phyloP scores from a whole-genome alignment of 2,888 invertebrate species.

The Tanypteryx hageni region DNA sequence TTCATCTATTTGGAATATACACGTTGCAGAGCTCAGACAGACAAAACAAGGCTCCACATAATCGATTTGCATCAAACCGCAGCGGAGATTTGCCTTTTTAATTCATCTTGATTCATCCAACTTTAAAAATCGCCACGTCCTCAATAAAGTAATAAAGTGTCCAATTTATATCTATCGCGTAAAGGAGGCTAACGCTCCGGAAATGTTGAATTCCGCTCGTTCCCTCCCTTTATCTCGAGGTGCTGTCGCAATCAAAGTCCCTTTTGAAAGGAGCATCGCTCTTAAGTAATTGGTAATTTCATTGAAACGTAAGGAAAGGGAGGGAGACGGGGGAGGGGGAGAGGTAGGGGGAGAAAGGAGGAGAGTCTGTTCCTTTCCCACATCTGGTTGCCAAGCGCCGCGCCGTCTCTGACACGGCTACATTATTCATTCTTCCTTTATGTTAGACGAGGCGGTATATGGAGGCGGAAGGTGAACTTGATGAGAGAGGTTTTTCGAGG shows the following conservation, averaged over 20 bases:
- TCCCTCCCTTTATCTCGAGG: not conserved
- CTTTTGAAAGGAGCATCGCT: slow-evolving; percentile 16
- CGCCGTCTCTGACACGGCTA: slow-evolving; percentile 7
- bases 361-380: not conserved
- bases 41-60: too few relatives aligned
- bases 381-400: not conserved
- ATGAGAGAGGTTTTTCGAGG: not conserved
- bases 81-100: too few relatives aligned
- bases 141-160: too few relatives aligned
- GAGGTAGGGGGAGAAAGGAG: not conserved
- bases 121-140: too few relatives aligned
- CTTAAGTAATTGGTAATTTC: slow-evolving; percentile 55
- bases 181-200: not conserved
- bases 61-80: too few relatives aligned
- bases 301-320: not conserved
- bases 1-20: too few relatives aligned
- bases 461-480: not conserved
- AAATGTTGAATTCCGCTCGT: not conserved
- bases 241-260: not conserved
- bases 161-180: too few relatives aligned
- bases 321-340: not conserved
- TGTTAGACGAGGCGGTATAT: not conserved
- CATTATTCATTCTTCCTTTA: not conserved
- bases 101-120: too few relatives aligned
- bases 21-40: too few relatives aligned